phyloP scores from a whole-genome alignment of 2,888 invertebrate species.

The Branchipolynoe longqiensis region DNA sequence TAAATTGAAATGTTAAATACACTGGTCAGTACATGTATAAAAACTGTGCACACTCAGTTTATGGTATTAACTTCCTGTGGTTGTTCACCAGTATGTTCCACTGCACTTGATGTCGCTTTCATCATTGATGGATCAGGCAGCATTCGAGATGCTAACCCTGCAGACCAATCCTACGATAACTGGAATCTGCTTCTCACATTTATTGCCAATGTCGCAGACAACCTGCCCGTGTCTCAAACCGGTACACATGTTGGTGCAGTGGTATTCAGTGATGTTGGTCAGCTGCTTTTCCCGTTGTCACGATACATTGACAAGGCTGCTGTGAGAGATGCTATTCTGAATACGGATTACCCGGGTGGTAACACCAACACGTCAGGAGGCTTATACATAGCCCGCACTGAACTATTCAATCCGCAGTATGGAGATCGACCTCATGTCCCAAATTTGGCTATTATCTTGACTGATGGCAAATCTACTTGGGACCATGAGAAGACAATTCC shows the following conservation, averaged over 20 bases:
- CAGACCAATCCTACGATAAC: slow-evolving; percentile 55
- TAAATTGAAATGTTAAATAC: no score
- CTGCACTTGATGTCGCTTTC: slow-evolving; percentile 35
- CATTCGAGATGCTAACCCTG: slow-evolving; percentile 59
- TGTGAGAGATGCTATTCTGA: slow-evolving; percentile 27
- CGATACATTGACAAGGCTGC: neutral
- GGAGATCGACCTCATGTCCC: slow-evolving; percentile 59
- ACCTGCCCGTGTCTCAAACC: neutral
- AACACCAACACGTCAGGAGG: slow-evolving; percentile 60
- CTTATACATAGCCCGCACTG: slow-evolving; percentile 26
- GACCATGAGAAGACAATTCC: slow-evolving; percentile 43
- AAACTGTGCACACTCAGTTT: neutral
- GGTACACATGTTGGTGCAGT: slow-evolving; percentile 59
- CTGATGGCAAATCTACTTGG: slow-evolving; percentile 61
- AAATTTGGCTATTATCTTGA: slow-evolving; percentile 62
- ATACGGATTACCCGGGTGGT: slow-evolving; percentile 56
- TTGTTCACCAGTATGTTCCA: neutral
- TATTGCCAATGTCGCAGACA: slow-evolving; percentile 41
- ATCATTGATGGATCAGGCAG: slow-evolving; percentile 63
- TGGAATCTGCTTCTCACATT: slow-evolving; percentile 56
- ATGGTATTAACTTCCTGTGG: neutral
- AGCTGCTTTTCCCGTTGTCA: slow-evolving; percentile 35
- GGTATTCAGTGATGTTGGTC: slow-evolving; percentile 43
- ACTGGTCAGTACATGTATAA: no score
- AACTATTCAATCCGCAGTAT: slow-evolving; percentile 23